phyloP scores from a whole-genome alignment of 2,113 vertebrate genomes.

The Anolis carolinensis region DNA sequence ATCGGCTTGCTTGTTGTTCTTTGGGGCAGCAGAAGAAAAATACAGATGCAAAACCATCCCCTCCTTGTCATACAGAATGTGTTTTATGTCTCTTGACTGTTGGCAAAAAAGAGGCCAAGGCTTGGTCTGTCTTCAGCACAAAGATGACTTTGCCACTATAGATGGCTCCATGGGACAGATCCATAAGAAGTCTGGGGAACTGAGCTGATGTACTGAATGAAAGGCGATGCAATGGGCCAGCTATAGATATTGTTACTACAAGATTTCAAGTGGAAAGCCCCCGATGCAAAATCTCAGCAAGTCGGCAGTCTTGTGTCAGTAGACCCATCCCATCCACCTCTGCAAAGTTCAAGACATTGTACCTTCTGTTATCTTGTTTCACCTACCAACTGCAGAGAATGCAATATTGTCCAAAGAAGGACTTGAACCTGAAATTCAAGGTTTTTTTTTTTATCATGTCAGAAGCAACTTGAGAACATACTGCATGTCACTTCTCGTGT shows the following conservation, averaged over 20 bases:
- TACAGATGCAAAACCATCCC: conserved; percentile 54
- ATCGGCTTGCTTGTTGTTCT: too few relatives aligned
- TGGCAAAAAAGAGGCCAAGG: conserved; percentile 34
- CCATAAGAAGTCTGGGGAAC: neutral
- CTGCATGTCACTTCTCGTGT: too few relatives aligned
- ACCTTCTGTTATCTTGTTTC: too few relatives aligned
- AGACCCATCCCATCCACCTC: too few relatives aligned
- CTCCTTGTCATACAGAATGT: conserved; percentile 50
- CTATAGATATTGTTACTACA: neutral
- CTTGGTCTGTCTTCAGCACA: conserved; percentile 20
- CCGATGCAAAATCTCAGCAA: too few relatives aligned
- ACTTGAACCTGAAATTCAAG: too few relatives aligned
- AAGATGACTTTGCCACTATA: conserved; percentile 13
- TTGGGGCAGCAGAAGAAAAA: conserved; percentile 41
- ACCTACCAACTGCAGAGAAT: too few relatives aligned
- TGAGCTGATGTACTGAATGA: neutral
- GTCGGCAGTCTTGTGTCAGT: too few relatives aligned
- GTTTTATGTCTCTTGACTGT: conserved; percentile 34
- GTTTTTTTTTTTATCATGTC: too few relatives aligned
- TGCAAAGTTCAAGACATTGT: too few relatives aligned
- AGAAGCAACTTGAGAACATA: too few relatives aligned
- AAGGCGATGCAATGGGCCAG: neutral
- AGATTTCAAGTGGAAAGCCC: neutral
- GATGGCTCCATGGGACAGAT: conserved; percentile 6
- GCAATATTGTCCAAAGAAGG: too few relatives aligned